Base-by-base conservation (phyloP, 2,888 invertebrate genomes). In the Cephus pulcher region DNA sequence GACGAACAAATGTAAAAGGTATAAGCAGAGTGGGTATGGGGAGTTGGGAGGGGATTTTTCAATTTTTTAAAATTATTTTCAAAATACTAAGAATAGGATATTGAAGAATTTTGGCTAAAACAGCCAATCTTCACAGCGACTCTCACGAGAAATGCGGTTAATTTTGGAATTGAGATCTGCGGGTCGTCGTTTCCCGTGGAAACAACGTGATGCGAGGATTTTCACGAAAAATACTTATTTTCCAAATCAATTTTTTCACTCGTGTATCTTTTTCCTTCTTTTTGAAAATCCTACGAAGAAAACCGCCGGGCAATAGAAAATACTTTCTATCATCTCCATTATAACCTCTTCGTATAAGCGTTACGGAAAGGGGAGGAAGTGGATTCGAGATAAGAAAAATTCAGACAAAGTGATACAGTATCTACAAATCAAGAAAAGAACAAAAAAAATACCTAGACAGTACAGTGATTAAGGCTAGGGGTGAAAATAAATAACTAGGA, bases 91-190 rank as follows among this genome's bases (percentile, higher is more conserved):
- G 3, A 78, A 78, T 70, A 74, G 69, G 34, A 32, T n/a, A 34
- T 37, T 23, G 33, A 77, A 71, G 40, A 71, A 40, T 69, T 73
- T 78, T 23, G 35, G 73, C 69, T 69, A 70, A 71, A 76, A 70
- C 76, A 56, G 56, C 56, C 56, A 15, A 56, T 56, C 56, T 56
- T 56, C 56, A 56, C 23, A 56, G 56, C 37, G 34, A 30, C 32
- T 32, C 71, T 15, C 71, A 32, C 71, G 71, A 32, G 32, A 71
- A 32, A 12, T 71, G 12, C 30, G 33, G 71, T 32, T 71, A 75
- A 78, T 69, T 78, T 75, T 78, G 75, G 78, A 78, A 78, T 70
- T 78, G 78, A 78, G 78, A 78, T 78, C 78, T 71, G 71, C 32
- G 75, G 75, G 70, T 75, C 69, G 4, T 23, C 75, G 23, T 34